These are phyloP conservation scores for Heteromyza rotundicornis DNA, from an alignment of 2,888 invertebrate species.

Conservation along the genomic window DNA sequence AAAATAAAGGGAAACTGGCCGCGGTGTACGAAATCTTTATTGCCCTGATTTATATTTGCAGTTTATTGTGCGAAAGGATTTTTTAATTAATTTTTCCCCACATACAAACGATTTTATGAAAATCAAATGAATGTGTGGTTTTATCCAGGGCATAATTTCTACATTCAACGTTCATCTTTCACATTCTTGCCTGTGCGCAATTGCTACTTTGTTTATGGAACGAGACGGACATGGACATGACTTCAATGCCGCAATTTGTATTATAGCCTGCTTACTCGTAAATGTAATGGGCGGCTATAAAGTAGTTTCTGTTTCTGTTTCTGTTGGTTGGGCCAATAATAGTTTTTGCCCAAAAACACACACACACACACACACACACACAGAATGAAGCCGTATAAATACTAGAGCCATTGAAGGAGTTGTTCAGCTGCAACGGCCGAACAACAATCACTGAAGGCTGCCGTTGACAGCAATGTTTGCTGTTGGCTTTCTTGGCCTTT, in stretches of 20 bases:
- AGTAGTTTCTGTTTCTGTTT: slow-evolving; percentile 37
- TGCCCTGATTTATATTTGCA: not conserved
- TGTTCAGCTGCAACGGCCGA: too few relatives aligned
- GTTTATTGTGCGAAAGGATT: slow-evolving; percentile 20
- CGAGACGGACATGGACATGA: too few relatives aligned
- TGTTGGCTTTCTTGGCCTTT: not conserved
- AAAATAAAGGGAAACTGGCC: not conserved
- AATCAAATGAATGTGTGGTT: slow-evolving; percentile 1
- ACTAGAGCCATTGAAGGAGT: not conserved
- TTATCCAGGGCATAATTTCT: too few relatives aligned
- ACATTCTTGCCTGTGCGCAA: not conserved
- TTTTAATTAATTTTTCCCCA: slow-evolving; percentile 29
- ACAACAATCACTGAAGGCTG: not conserved
- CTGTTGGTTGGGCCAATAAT: slow-evolving; percentile 37
- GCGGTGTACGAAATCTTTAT: not conserved
- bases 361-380: too few relatives aligned
- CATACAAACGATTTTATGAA: not conserved
- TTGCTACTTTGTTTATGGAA: not conserved
- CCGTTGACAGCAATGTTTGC: not conserved
- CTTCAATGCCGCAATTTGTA: not conserved
- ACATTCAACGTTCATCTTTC: not conserved
- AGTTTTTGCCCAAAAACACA: slow-evolving; percentile 48
- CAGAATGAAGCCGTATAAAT: slow-evolving; percentile 43
- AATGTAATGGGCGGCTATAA: too few relatives aligned
- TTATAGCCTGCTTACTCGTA: slow-evolving; percentile 12